These are phyloP conservation scores for Aspidiotus rigidus DNA, from an alignment of 2,888 invertebrate genomes.

Conservation along the genomic window DNA sequence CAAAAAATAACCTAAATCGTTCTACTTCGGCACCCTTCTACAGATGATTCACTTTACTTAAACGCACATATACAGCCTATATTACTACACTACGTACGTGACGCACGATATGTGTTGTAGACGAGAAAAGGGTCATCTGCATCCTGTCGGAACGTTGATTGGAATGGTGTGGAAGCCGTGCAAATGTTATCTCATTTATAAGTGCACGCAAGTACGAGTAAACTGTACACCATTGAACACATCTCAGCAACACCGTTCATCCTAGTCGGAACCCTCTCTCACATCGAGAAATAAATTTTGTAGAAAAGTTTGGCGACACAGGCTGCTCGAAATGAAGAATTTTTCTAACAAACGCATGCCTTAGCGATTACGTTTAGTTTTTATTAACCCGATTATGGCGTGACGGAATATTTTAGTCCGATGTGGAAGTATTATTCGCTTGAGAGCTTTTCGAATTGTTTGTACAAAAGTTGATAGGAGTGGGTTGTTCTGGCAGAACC, in stretches of 20 bases:
- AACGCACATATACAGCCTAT: neutral
- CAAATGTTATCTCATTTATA: conserved; percentile 1
- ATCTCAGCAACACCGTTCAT: neutral
- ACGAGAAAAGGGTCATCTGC: conserved; percentile 4
- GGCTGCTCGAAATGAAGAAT: neutral
- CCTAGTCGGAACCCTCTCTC: too few relatives aligned
- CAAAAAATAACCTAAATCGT: conserved; percentile 29
- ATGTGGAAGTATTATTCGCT: neutral
- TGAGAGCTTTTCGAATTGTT: neutral
- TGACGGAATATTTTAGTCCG: neutral
- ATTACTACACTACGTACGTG: too few relatives aligned
- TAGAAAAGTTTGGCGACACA: neutral
- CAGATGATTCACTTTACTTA: conserved; percentile 21
- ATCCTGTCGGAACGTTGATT: conserved; percentile 4
- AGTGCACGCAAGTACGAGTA: neutral
- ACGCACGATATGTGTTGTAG: neutral
- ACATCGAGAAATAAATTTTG: neutral
- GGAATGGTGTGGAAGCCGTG: neutral
- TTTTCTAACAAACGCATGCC: neutral
- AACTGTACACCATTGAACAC: neutral
- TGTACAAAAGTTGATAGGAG: too few relatives aligned
- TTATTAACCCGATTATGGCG: conserved; percentile 4
- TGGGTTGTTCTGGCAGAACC: too few relatives aligned
- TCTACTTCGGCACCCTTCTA: conserved; percentile 23
- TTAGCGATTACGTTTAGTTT: neutral